These are phyloP conservation scores for Zophobas atratus DNA, from an alignment of 1,140 invertebrate species.

Conservation along the genomic window DNA sequence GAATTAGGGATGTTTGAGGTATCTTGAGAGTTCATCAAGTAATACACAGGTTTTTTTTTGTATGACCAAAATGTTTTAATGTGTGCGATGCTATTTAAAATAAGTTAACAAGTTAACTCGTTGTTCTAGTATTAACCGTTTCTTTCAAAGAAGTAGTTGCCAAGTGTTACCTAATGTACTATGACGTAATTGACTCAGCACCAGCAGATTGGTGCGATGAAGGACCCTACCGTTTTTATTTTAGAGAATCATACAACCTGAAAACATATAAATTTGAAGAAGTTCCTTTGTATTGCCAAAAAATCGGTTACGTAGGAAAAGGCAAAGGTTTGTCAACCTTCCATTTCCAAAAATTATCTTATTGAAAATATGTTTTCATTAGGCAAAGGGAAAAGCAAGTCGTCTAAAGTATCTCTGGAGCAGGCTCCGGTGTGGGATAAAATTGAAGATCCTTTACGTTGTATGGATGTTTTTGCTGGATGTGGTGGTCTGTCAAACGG, in stretches of 20 bases:
- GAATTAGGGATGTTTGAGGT: too few relatives aligned
- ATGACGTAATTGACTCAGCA: constrained; percentile 70
- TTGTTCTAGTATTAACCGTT: constrained; percentile 70
- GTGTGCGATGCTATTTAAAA: constrained; percentile 1
- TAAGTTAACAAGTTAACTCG: constrained; percentile 40
- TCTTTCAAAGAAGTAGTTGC: constrained; percentile 72
- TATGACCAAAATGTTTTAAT: neutral
- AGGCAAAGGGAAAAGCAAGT: constrained; percentile 82
- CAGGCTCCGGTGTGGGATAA: constrained; percentile 64
- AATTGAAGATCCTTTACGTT: constrained; percentile 72
- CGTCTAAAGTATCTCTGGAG: constrained; percentile 68
- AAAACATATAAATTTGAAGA: constrained; percentile 74
- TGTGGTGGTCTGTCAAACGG: constrained; percentile 87
- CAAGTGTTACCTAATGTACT: constrained; percentile 76
- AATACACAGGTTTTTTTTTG: constrained; percentile 40
- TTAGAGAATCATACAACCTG: constrained; percentile 79
- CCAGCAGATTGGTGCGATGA: constrained; percentile 75
- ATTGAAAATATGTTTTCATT: neutral
- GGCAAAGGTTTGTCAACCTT: constrained; percentile 51
- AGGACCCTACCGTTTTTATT: constrained; percentile 85
- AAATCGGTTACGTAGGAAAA: constrained; percentile 76
- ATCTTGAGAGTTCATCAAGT: too few relatives aligned
- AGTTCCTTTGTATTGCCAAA: constrained; percentile 73
- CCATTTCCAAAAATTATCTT: neutral
- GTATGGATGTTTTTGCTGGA: constrained; percentile 91